Percentiles rank a stretch among this genome's conserved stretches.
These are phyloP conservation scores for Pachymerium ferrugineum DNA, from an alignment of 2,888 invertebrate genomes.

Conservation along the genomic window DNA sequence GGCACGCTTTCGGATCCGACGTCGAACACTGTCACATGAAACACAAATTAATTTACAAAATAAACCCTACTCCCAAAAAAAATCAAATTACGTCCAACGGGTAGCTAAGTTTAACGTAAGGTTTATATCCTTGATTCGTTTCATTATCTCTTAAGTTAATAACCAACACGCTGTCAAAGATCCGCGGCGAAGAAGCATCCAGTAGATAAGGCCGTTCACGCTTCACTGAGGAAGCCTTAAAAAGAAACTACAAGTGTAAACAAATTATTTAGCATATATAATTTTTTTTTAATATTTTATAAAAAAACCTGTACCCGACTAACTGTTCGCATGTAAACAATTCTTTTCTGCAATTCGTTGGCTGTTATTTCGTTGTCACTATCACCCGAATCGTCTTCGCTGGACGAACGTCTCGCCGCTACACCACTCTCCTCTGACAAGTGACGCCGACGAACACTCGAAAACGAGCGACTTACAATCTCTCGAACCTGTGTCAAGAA, in stretches of 20 bases:
- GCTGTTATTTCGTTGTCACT: conserved; percentile 37
- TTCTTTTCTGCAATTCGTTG: conserved; percentile 38
- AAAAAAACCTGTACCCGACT: conserved; percentile 30
- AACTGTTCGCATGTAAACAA: conserved; percentile 32
- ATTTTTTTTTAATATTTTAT: background rate
- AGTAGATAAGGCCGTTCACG: background rate
- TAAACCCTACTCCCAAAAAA: background rate
- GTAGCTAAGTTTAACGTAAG: conserved; percentile 66
- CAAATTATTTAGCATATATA: background rate
- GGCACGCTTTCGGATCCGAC: conserved; percentile 58
- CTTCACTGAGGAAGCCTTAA: conserved; percentile 31
- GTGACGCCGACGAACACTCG: background rate
- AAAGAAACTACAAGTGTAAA: background rate
- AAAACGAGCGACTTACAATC: background rate
- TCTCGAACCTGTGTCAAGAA: too few species aligned
- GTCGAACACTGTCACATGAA: conserved; percentile 2
- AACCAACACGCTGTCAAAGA: conserved; percentile 64
- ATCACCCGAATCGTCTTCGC: conserved; percentile 33
- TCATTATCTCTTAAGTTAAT: conserved; percentile 60
- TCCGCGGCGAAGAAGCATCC: conserved; percentile 17
- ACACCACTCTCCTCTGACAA: background rate
- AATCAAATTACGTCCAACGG: conserved; percentile 57
- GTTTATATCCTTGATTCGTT: conserved; percentile 48
- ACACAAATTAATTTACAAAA: conserved; percentile 28
- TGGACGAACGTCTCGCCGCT: background rate